These are phyloP conservation scores for Alfaro cultratus DNA, from an alignment of 2,797 vertebrate genomes.

Conservation along the genomic window DNA sequence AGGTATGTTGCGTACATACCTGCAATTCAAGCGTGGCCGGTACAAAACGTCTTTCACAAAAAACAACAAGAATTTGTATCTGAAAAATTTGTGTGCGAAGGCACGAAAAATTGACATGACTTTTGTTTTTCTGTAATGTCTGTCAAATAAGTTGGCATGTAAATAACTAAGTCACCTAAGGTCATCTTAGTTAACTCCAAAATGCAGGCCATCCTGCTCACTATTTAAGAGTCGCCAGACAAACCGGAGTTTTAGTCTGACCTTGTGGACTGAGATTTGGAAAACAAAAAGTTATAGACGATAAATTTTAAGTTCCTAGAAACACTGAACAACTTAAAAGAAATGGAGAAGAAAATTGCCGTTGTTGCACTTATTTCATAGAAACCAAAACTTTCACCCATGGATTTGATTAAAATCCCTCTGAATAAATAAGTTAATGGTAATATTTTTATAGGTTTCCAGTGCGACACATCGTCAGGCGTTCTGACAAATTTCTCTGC, in stretches of 20 bases:
- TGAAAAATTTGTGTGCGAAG: not conserved
- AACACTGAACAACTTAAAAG: not conserved
- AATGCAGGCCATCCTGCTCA: not conserved
- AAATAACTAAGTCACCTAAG: not conserved
- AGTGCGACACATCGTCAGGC: not conserved
- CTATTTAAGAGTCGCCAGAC: not conserved
- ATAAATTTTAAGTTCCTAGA: not conserved
- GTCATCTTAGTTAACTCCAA: not conserved
- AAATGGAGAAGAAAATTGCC: too few relatives aligned
- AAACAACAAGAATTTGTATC: not conserved
- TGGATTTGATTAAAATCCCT: not conserved
- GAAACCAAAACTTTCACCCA: not conserved
- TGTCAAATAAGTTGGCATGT: not conserved
- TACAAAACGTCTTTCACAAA: not conserved
- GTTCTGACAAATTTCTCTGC: not conserved
- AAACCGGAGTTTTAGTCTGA: not conserved
- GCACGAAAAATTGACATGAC: not conserved
- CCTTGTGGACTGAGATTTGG: not conserved
- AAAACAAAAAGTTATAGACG: not conserved
- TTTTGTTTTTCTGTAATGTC: not conserved
- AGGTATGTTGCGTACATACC: not conserved
- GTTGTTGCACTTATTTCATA: not conserved
- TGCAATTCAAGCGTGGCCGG: not conserved
- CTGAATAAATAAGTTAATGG: not conserved
- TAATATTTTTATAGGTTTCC: not conserved